Conservation (phyloP, 2,888 invertebrate species). For the Pasiphila rectangulata region DNA sequence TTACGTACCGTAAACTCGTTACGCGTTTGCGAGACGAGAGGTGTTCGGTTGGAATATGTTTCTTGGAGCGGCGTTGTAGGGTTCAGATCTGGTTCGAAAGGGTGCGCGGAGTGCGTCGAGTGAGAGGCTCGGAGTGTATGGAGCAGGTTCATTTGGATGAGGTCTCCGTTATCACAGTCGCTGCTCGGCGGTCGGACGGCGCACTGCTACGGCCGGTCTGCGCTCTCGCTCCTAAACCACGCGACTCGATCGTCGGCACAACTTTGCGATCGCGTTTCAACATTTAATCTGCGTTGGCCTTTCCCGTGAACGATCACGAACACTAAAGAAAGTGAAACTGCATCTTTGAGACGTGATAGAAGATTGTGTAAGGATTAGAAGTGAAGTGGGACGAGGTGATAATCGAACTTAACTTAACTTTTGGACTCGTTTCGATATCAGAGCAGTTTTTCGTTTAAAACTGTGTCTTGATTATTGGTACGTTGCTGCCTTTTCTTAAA, state of each 20-base stretch:
- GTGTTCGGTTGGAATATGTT: conserved; percentile 50
- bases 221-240: conserved; percentile 41
- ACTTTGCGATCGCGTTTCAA: conserved; percentile 69
- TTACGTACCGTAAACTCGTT: conserved; percentile 80
- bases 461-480: conserved; percentile 73
- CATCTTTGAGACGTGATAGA: conserved; percentile 58
- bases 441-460: conserved; percentile 70
- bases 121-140: conserved; percentile 69
- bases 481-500: conserved; percentile 46
- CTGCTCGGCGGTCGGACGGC: conserved; percentile 73
- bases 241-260: conserved; percentile 53
- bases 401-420: conserved; percentile 52
- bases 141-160: conserved; percentile 71
- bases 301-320: conserved; percentile 60
- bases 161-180: conserved; percentile 79
- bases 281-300: conserved; percentile 49
- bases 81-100: conserved; percentile 47
- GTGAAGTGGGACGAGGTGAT: conserved; percentile 53
- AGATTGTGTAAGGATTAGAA: conserved; percentile 61
- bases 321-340: conserved; percentile 70
- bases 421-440: conserved; percentile 71
- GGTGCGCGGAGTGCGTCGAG: conserved; percentile 55
- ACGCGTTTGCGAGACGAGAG: conserved; percentile 50
- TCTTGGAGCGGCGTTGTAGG: conserved; percentile 50
- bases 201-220: conserved; percentile 49